A percentile compares a stretch with the other conserved stretches of the same genome.
Conservation (phyloP, 2,888 invertebrate species). For the Charanyca ferruginea region DNA sequence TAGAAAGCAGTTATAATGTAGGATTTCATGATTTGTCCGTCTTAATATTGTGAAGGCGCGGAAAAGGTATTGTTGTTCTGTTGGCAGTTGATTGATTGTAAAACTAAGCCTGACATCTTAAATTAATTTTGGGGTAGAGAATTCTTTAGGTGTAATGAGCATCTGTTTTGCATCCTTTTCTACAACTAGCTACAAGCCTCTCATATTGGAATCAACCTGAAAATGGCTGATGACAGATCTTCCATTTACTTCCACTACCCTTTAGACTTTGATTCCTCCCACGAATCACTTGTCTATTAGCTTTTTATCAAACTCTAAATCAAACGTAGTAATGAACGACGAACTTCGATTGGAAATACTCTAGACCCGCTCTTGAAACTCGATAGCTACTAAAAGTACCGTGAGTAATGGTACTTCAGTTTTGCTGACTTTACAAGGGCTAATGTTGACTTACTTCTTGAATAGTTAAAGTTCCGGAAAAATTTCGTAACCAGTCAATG, state of each 20-base stretch:
- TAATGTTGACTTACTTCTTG: constrained; percentile 39
- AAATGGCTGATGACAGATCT: neutral
- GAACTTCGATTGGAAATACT: constrained; percentile 10
- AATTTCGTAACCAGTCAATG: constrained; percentile 13
- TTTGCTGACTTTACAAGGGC: constrained; percentile 30
- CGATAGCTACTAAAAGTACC: constrained; percentile 7
- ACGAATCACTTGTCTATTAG: neutral
- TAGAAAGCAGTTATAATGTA: constrained; percentile 52
- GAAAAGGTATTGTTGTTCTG: constrained; percentile 7
- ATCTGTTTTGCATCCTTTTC: too few relatives aligned
- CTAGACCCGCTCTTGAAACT: constrained; percentile 9
- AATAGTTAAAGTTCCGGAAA: constrained; percentile 32
- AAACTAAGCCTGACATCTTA: too few relatives aligned
- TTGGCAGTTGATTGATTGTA: constrained; percentile 13
- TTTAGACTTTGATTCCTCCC: neutral
- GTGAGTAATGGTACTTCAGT: constrained; percentile 30
- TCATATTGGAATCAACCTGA: too few relatives aligned
- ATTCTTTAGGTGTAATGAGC: too few relatives aligned
- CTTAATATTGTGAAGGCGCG: constrained; percentile 32
- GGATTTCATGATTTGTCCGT: constrained; percentile 48
- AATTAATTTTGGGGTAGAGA: too few relatives aligned
- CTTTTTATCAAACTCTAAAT: neutral
- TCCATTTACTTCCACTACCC: neutral
- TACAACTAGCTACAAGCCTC: too few relatives aligned
- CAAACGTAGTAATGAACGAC: constrained; percentile 24